Evolutionary conservation across 1,140 invertebrate species (phyloP).

Genomic region (Sarcophaga bullata): DNA sequence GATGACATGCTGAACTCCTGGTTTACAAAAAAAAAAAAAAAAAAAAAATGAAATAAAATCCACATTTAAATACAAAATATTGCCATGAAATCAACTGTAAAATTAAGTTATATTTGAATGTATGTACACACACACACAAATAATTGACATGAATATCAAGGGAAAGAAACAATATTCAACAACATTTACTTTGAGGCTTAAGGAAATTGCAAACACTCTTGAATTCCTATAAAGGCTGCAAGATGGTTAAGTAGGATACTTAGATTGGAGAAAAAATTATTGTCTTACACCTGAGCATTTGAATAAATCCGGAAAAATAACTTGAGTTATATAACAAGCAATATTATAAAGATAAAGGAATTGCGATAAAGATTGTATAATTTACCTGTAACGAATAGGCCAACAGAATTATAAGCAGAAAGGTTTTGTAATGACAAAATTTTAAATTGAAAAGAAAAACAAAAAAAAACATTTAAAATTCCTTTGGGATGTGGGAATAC

Average conservation of each 20-base stretch:
- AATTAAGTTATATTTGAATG: no score
- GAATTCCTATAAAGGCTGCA: background rate
- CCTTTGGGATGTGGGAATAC: background rate
- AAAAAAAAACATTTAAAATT: background rate
- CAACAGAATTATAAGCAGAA: constrained; percentile 49
- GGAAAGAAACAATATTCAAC: background rate
- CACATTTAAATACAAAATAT: no score
- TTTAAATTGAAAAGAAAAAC: background rate
- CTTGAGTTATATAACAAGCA: background rate
- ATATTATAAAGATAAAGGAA: constrained; percentile 30
- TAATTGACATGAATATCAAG: background rate
- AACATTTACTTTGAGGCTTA: background rate
- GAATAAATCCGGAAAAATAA: background rate
- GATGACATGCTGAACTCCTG: constrained; percentile 62
- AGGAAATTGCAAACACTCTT: background rate
- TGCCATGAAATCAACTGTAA: no score
- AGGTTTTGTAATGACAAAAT: background rate
- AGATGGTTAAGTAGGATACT: no score
- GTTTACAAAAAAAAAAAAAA: constrained; percentile 42
- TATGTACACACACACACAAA: background rate
- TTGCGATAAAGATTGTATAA: constrained; percentile 63
- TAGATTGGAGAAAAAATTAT: background rate
- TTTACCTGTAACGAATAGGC: constrained; percentile 63
- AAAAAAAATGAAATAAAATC: background rate
- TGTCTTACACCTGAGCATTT: constrained; percentile 9